phyloP scores from a whole-genome alignment of 1,140 invertebrate species.

The Cotesia vestalis region DNA sequence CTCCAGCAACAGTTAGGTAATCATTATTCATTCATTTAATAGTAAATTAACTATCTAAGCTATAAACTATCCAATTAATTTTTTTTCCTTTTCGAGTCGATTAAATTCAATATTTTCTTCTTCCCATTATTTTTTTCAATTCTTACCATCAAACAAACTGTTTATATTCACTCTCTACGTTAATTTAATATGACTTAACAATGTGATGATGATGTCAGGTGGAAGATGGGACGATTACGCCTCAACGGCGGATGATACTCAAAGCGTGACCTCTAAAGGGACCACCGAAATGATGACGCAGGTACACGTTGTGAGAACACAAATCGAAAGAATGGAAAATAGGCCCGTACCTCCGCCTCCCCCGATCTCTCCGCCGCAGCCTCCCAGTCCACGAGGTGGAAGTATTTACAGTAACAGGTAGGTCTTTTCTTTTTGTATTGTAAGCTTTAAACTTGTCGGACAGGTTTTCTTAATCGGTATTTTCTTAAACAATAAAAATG shows the following conservation, averaged over 20 bases:
- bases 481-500: not conserved
- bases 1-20: constrained; percentile 84
- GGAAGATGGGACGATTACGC: constrained; percentile 70
- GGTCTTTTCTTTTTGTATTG: constrained; percentile 12
- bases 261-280: constrained; percentile 64
- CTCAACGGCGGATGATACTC: constrained; percentile 62
- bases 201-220: constrained; percentile 49
- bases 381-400: constrained; percentile 65
- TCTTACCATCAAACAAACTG: not conserved
- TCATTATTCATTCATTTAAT: constrained; percentile 29
- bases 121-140: not conserved
- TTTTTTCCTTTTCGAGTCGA: constrained; percentile 18
- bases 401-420: constrained; percentile 67
- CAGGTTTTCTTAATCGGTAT: not conserved
- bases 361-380: constrained; percentile 73
- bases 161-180: not conserved
- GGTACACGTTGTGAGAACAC: constrained; percentile 64
- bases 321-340: constrained; percentile 66
- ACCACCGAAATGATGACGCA: constrained; percentile 67
- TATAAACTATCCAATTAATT: constrained; percentile 29
- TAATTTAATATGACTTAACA: not conserved
- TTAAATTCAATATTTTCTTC: constrained; percentile 7
- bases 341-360: constrained; percentile 75
- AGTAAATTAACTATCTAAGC: not conserved
- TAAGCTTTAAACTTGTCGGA: not conserved